These are phyloP conservation scores for Rhea pennata DNA, from an alignment of 2,113 vertebrate species.

Conservation along the genomic window DNA sequence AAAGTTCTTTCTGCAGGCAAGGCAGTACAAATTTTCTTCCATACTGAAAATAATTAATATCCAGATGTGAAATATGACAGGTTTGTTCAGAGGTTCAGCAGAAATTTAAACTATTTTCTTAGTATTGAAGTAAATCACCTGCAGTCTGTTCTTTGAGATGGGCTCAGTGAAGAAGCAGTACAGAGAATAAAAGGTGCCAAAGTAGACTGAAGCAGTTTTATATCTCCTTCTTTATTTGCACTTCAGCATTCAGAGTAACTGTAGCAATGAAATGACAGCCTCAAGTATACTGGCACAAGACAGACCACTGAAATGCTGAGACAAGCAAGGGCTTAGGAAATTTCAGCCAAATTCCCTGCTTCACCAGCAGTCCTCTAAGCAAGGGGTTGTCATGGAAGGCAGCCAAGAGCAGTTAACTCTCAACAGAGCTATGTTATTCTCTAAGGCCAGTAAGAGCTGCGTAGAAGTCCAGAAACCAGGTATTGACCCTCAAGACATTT, in stretches of 20 bases:
- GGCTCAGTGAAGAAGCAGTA: not conserved
- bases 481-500: not conserved
- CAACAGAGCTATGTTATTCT: not conserved
- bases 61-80: not conserved
- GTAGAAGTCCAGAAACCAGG: not conserved
- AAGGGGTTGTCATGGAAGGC: not conserved
- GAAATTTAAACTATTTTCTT: not conserved
- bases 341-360: conserved; percentile 2
- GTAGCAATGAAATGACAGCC: not conserved
- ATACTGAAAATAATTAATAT: not conserved
- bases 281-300: not conserved
- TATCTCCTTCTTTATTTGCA: not conserved
- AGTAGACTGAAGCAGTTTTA: not conserved
- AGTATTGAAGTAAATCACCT: not conserved
- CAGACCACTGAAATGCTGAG: not conserved
- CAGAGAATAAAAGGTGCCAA: not conserved
- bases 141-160: not conserved
- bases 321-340: not conserved
- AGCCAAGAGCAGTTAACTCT: not conserved
- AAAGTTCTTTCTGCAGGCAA: not conserved
- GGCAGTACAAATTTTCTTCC: not conserved
- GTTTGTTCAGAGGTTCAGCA: not conserved
- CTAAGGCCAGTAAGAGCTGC: not conserved
- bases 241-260: not conserved
- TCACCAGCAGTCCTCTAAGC: not conserved